A percentile compares a stretch with the other conserved stretches of the same genome.
These are phyloP conservation scores for Sinocyclocheilus maitianheensis DNA, from an alignment of 2,113 vertebrate genomes.

Conservation along the genomic window DNA sequence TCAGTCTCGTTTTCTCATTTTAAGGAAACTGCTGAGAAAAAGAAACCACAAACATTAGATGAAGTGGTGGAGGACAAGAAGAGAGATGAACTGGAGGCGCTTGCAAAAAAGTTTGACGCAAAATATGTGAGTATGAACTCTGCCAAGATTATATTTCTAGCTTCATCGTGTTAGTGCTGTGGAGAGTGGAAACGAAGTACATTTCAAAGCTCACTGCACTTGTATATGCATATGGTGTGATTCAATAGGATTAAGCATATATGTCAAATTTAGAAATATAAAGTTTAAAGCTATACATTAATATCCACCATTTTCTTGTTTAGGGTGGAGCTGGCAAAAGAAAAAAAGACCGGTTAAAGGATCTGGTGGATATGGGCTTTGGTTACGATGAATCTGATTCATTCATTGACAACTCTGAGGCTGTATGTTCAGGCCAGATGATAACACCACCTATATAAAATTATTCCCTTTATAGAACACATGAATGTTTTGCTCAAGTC, in stretches of 20 bases:
- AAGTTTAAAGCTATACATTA: too few relatives aligned
- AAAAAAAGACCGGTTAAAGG: constrained; percentile 88
- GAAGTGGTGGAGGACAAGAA: constrained; percentile 75
- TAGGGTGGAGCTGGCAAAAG: constrained; percentile 81
- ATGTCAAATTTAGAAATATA: background rate
- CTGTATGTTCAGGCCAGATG: constrained; percentile 78
- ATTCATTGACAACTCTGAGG: constrained; percentile 98
- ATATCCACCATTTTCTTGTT: constrained; percentile 33
- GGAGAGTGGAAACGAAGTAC: background rate
- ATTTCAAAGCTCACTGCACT: background rate
- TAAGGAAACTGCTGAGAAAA: constrained; percentile 50
- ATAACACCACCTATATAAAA: background rate
- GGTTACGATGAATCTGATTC: constrained; percentile 96
- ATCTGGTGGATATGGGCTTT: constrained; percentile 93
- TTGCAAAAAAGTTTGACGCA: constrained; percentile 84
- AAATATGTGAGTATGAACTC: constrained; percentile 83
- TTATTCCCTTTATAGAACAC: background rate
- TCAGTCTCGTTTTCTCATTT: background rate
- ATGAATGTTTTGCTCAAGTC: background rate
- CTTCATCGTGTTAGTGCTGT: background rate
- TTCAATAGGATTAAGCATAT: background rate
- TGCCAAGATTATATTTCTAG: constrained; percentile 3
- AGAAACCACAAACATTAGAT: constrained; percentile 69
- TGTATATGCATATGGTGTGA: background rate
- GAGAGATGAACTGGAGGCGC: constrained; percentile 77